These are phyloP conservation scores for Leucopternis melanops DNA, from an alignment of 2,113 vertebrate species.

Conservation along the genomic window DNA sequence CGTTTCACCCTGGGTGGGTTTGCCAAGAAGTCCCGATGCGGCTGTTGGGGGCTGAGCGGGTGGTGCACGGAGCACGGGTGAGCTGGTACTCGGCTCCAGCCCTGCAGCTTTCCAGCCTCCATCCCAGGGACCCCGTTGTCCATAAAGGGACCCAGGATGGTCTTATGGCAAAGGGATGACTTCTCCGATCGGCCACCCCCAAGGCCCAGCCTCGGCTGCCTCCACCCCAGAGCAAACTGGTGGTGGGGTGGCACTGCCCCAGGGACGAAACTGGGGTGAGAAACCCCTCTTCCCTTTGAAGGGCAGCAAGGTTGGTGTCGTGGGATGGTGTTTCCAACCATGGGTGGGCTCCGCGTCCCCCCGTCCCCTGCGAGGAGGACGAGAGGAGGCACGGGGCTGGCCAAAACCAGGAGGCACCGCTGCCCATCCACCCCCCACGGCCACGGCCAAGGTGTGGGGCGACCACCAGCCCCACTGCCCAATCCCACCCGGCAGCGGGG, in stretches of 20 bases:
- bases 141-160: background rate
- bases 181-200: background rate
- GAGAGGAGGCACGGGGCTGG: background rate
- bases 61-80: fast-evolving
- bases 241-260: background rate
- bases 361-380: fast-evolving
- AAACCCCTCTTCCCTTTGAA: background rate
- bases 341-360: background rate
- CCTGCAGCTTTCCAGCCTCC: background rate
- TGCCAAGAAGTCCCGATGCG: background rate
- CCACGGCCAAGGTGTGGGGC: background rate
- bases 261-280: background rate
- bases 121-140: background rate
- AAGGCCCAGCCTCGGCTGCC: too few species aligned
- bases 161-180: background rate
- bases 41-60: background rate
- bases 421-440: fast-evolving
- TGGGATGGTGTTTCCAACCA: background rate
- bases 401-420: background rate
- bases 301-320: background rate
- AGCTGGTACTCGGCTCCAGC: background rate
- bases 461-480: background rate
- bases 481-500: background rate
- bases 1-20: background rate
- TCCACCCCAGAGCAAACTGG: background rate